A percentile compares a stretch with the other conserved stretches of the same genome.
Conservation (phyloP, 2,888 invertebrate species). For the Polyploca ridens region DNA sequence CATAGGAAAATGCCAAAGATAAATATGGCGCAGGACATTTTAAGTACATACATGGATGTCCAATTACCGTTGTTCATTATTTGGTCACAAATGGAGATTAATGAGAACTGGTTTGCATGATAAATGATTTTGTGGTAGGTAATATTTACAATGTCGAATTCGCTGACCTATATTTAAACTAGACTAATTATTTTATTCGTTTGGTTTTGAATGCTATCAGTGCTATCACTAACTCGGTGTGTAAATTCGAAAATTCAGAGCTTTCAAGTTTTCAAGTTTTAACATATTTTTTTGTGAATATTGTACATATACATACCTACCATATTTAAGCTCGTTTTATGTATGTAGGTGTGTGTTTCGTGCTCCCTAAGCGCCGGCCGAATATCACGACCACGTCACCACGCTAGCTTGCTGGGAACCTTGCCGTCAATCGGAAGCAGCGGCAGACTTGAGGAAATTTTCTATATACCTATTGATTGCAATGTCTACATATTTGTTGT, state of each 20-base stretch:
- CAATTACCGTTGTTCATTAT: slow-evolving; percentile 55
- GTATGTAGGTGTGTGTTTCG: too few species aligned
- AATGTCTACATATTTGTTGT: too few species aligned
- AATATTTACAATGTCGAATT: neutral
- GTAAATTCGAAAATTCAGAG: neutral
- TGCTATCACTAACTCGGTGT: neutral
- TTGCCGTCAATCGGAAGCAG: too few species aligned
- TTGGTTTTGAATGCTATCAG: neutral
- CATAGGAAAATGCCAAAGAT: slow-evolving; percentile 61
- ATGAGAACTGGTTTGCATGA: slow-evolving; percentile 33
- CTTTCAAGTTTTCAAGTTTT: neutral
- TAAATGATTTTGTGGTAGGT: slow-evolving; percentile 19
- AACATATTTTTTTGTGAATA: too few species aligned
- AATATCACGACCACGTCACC: too few species aligned
- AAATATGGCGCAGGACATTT: slow-evolving; percentile 44
- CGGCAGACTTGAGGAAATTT: too few species aligned
- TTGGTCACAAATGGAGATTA: slow-evolving; percentile 40
- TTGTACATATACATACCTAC: too few species aligned
- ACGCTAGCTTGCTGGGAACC: too few species aligned
- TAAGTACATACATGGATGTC: slow-evolving; percentile 45
- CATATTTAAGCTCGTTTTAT: too few species aligned
- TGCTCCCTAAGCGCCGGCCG: too few species aligned
- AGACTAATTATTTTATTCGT: neutral
- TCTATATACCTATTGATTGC: too few species aligned
- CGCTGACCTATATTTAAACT: neutral